Conservation (phyloP, 2,797 vertebrate genomes). For the Cuculus canorus region DNA sequence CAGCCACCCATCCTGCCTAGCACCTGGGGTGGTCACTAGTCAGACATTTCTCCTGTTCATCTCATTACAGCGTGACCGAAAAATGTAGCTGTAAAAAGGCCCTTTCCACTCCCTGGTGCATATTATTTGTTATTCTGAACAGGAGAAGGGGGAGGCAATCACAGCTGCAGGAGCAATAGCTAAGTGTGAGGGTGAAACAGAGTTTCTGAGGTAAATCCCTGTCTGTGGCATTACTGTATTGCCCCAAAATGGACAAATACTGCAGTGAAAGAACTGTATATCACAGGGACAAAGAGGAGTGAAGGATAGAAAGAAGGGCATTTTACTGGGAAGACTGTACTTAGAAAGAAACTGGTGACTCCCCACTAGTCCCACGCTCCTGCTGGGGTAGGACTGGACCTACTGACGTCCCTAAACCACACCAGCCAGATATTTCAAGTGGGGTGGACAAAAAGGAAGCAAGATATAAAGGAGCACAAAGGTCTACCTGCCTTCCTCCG, state of each 20-base stretch:
- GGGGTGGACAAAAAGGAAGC: background rate
- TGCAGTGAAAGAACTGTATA: background rate
- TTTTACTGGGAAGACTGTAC: background rate
- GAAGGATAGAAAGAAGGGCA: background rate
- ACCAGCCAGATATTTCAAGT: background rate
- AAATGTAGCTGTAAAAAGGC: background rate
- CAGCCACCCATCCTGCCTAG: background rate
- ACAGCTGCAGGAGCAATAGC: background rate
- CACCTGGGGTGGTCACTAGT: constrained; percentile 5
- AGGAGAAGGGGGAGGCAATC: background rate
- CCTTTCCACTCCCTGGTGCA: background rate
- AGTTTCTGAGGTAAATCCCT: background rate
- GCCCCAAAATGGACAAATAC: background rate
- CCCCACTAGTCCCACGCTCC: background rate
- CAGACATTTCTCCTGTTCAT: background rate
- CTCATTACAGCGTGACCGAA: background rate
- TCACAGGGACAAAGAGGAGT: background rate
- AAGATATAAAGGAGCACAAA: background rate
- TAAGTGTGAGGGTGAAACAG: background rate
- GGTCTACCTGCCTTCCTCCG: background rate
- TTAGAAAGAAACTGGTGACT: background rate
- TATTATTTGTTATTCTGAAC: background rate
- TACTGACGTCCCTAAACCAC: background rate
- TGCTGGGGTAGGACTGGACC: background rate
- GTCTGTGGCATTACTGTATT: background rate